Conservation (phyloP, 2,113 vertebrate species). For the Otus sunia region DNA sequence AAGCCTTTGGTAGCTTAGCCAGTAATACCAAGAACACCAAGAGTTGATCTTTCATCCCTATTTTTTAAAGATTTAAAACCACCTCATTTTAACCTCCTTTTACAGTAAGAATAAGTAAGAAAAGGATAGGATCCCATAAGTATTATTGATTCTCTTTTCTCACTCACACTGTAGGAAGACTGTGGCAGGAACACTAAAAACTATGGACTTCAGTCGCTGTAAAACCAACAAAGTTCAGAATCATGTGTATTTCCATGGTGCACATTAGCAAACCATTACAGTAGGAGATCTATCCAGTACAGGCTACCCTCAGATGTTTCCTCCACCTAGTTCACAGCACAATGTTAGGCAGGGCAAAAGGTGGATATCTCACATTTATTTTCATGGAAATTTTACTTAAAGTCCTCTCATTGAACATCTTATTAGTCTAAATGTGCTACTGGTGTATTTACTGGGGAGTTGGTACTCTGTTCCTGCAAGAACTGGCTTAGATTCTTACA, state of each 20-base stretch:
- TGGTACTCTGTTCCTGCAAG: neutral
- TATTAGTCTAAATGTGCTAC: neutral
- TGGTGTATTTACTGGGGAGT: neutral
- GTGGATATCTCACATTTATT: neutral
- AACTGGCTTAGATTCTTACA: neutral
- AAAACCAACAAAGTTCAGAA: neutral
- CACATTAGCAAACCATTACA: neutral
- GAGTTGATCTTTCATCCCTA: neutral
- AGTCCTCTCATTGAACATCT: neutral
- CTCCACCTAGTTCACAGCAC: neutral
- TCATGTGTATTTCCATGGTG: neutral
- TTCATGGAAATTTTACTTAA: neutral
- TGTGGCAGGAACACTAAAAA: neutral
- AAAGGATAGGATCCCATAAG: neutral
- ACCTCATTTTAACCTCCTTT: neutral
- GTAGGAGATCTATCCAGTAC: neutral
- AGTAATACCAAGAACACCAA: neutral
- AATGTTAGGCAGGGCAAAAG: neutral
- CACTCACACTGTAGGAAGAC: neutral
- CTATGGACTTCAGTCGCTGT: neutral
- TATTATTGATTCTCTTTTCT: neutral
- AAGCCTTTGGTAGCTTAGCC: neutral
- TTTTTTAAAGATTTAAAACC: neutral
- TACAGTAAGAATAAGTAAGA: neutral
- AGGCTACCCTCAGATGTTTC: neutral